Conservation (phyloP, 2,797 vertebrate genomes). For the Acanthornis magna region DNA sequence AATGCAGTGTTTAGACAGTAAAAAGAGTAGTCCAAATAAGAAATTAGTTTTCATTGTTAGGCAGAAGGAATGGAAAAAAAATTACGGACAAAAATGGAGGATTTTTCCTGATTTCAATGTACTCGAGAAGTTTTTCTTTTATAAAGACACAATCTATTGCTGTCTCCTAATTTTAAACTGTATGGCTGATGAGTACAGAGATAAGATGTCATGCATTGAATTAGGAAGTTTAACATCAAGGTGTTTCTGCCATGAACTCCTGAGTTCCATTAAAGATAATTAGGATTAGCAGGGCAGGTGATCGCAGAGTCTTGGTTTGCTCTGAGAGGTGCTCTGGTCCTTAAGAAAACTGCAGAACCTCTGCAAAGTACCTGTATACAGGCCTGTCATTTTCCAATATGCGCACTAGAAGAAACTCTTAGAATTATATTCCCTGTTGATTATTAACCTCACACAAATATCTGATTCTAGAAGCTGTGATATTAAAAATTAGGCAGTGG, state of each 20-base stretch:
- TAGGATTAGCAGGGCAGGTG: background rate
- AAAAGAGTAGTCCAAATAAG: background rate
- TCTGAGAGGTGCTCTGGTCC: background rate
- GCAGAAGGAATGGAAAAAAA: background rate
- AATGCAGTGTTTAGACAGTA: background rate
- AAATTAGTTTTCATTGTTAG: background rate
- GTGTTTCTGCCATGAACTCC: background rate
- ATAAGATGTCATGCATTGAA: background rate
- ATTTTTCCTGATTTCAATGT: background rate
- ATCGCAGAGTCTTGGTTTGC: fast-evolving
- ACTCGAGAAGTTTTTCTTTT: background rate
- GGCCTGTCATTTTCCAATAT: background rate
- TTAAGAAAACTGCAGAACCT: background rate
- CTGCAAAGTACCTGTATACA: background rate
- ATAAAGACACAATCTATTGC: background rate
- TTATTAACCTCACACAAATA: background rate
- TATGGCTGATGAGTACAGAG: background rate
- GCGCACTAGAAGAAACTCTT: background rate
- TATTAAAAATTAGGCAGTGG: background rate
- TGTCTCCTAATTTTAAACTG: background rate
- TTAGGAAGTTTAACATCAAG: background rate
- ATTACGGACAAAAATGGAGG: background rate
- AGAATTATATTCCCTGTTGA: background rate
- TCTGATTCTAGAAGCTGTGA: background rate
- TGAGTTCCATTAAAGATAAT: background rate